phyloP scores from a whole-genome alignment of 2,888 invertebrate species.

The Chrysolina americana region DNA sequence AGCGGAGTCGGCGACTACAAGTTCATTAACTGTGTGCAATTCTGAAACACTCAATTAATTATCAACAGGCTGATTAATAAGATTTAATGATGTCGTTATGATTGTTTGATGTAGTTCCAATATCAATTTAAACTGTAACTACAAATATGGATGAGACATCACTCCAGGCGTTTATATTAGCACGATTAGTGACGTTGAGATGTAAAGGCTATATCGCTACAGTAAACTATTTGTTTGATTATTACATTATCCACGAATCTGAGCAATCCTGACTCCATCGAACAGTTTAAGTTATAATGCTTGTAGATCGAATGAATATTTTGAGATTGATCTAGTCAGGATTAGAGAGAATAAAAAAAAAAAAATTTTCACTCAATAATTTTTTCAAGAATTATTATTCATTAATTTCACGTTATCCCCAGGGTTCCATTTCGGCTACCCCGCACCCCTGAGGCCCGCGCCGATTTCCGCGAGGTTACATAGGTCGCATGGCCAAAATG shows the following conservation, averaged over 20 bases:
- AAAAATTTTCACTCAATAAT: too few relatives aligned
- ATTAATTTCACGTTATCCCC: too few relatives aligned
- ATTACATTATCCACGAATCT: neutral
- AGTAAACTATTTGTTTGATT: neutral
- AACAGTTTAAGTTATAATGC: too few relatives aligned
- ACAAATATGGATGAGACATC: constrained; percentile 8
- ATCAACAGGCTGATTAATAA: neutral
- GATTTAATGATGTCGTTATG: constrained; percentile 8
- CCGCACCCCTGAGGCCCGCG: too few relatives aligned
- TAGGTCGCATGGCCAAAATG: too few relatives aligned
- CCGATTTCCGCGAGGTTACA: too few relatives aligned
- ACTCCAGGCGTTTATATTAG: constrained; percentile 2
- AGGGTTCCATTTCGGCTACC: too few relatives aligned
- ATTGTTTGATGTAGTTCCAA: constrained; percentile 16
- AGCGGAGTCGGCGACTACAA: constrained; percentile 5
- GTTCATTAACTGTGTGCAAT: neutral
- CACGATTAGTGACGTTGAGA: constrained; percentile 2
- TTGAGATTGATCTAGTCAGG: too few relatives aligned
- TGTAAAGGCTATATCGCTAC: neutral
- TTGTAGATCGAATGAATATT: neutral
- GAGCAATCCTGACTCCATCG: neutral
- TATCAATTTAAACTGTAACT: constrained; percentile 21
- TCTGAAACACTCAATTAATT: constrained; percentile 4
- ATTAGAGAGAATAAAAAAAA: too few relatives aligned
- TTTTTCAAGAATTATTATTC: too few relatives aligned